Base-by-base conservation (phyloP, 2,888 invertebrate genomes). In the Brachypterus glaber region DNA sequence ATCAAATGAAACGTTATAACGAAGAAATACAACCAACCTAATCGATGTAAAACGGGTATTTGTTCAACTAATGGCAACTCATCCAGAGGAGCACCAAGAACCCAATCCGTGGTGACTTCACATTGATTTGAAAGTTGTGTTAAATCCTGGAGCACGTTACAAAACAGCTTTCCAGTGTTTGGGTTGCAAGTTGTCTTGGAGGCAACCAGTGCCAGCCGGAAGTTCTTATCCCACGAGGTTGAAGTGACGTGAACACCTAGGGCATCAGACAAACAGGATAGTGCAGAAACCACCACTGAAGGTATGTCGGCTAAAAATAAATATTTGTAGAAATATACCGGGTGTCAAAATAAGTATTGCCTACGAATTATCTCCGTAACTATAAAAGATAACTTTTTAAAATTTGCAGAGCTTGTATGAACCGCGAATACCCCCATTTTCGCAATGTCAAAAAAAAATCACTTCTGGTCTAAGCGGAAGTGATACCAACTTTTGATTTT, bases 51-150 rank as follows among this genome's bases (percentile, higher is more conserved):
- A 15, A 85, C 77, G 2, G 86, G 81, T 58, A 88, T 87, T 63
- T 88, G 87, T 54, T 88, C 87, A 0, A 86, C 83, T 17, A 87
- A 71, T 0, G 87, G 85, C 40, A 86, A 60, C 51, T 84, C 78
- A 49, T 81, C 78, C n/a, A 84, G 65, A 1, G 82, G 82, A 1
- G 81, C 81, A 2, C 80, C 82, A 30, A 76, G 55, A 35, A 78
- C 76, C 71, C 79, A 81, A 48, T 82, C 79, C 52, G 74, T 74
- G 0, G 79, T 78, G 2, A 79, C 76, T 57, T 83, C 81, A 52
- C 82, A 86, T 51, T 79, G 81, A 59, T 87, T 87, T 51, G 77
- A 82, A 8, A 85, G 64, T 0, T 71, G 73, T 1, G 81, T 79
- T 30, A 87, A 62, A 46, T 82, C 77, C 50, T 79, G 77, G 15